Evolutionary conservation across 2,113 vertebrate genomes (phyloP).

Genomic region (Grammomys surdaster): DNA sequence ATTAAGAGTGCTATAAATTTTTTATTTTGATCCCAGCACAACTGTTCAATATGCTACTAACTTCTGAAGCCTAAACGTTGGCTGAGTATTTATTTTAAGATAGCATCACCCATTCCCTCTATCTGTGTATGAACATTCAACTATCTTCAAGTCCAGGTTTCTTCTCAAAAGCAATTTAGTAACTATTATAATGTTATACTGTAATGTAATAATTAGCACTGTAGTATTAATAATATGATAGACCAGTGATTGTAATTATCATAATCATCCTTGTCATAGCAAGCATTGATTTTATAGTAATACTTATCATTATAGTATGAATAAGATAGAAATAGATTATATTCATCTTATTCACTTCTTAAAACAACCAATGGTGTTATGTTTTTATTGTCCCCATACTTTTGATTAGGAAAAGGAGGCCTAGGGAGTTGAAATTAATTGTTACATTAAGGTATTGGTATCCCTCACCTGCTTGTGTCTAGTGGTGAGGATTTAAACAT

Average conservation of each 20-base stretch:
- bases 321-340: not conserved
- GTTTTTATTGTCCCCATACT: conserved; percentile 20
- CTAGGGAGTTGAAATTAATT: not conserved
- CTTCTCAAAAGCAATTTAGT: conserved; percentile 34
- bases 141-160: not conserved
- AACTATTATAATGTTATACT: not conserved
- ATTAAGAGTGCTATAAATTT: not conserved
- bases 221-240: not conserved
- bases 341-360: conserved; percentile 21
- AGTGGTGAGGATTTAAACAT: not conserved
- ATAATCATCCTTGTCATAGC: not conserved
- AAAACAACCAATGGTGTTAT: not conserved
- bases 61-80: not conserved
- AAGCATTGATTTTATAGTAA: not conserved
- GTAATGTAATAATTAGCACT: not conserved
- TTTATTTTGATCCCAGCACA: not conserved
- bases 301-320: not conserved
- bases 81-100: not conserved
- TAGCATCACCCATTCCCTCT: not conserved
- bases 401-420: not conserved
- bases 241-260: not conserved
- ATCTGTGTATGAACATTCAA: not conserved
- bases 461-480: not conserved
- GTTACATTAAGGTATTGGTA: not conserved
- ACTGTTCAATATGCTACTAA: conserved; percentile 5